Evolutionary conservation across 2,888 invertebrate species (phyloP), one percentile per base, ranked within the genome.

Genomic region (Aleiodes testaceus): DNA sequence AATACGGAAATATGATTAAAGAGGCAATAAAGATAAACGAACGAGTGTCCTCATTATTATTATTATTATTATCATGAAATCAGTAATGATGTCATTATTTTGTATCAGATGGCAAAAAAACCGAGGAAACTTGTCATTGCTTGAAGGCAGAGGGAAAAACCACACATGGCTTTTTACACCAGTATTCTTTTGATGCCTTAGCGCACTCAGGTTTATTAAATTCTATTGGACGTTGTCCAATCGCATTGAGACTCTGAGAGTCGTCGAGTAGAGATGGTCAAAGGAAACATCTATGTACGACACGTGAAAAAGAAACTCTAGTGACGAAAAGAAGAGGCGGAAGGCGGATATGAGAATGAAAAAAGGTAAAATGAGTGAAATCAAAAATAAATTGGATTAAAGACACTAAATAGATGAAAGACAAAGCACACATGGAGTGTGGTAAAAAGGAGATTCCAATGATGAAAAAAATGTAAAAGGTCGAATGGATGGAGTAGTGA

Each of bases 171-270:
- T 45, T 45, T 63, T 45, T 63, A 63, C 44, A 63, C 45, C 1
- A 7, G n/a, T 45, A 44, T 45, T 12, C 44, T 63, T 63, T 45
- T 63, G 44, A 45, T 63, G 45, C 9, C 45, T 63, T 74, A 72
- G 74, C 75, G 76, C 77, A 78, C 77, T 78, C 73, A 76, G 74
- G 77, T 78, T 78, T 78, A 78, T 78, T 78, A 78, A 77, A 78
- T 78, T 77, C 75, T 72, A 73, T 78, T 77, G 78, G 78, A 75
- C 61, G 45, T 53, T 73, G 70, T 78, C 78, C 78, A 78, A 75
- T 74, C 7, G 45, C 18, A 16, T 22, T 44, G 5, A 63, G 22
- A 63, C 44, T n/a, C 22, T 2, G 22, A 22, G n/a, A 14, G 22
- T 12, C 18, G 22, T 45, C 18, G n/a, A 47, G 20, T 42, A 22